A percentile compares a stretch with the other conserved stretches of the same genome.
These are phyloP conservation scores for Antitype chi DNA, from an alignment of 2,888 invertebrate genomes.

Conservation along the genomic window DNA sequence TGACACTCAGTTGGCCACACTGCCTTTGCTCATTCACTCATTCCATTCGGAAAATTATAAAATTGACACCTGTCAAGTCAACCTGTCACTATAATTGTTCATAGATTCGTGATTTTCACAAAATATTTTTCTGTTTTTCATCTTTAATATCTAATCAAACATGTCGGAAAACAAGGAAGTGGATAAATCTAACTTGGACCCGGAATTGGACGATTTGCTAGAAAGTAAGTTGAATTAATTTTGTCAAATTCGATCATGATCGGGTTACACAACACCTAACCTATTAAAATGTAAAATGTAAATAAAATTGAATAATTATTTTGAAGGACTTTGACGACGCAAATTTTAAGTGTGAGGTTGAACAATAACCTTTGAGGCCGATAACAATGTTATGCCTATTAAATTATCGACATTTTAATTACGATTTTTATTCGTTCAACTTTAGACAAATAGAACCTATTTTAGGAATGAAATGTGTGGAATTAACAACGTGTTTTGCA, in stretches of 20 bases:
- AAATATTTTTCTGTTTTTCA: slow-evolving; percentile 61
- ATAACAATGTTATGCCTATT: background rate
- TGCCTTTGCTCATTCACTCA: slow-evolving; percentile 25
- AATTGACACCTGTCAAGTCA: slow-evolving; percentile 33
- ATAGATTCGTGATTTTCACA: slow-evolving; percentile 48
- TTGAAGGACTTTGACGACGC: slow-evolving; percentile 36
- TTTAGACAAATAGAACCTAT: background rate
- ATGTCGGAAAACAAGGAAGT: slow-evolving; percentile 87
- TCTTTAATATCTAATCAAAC: slow-evolving; percentile 59
- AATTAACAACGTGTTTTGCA: background rate
- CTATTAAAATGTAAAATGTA: slow-evolving; percentile 58
- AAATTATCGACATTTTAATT: background rate
- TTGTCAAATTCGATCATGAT: slow-evolving; percentile 54
- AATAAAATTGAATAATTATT: slow-evolving; percentile 57
- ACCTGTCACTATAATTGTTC: slow-evolving; percentile 54
- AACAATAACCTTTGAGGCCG: background rate
- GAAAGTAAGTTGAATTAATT: slow-evolving; percentile 92
- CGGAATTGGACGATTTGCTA: slow-evolving; percentile 93
- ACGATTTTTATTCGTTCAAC: background rate
- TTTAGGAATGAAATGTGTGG: background rate
- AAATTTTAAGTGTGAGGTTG: slow-evolving; percentile 4
- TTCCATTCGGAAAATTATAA: slow-evolving; percentile 14
- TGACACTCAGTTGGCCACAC: too few species aligned
- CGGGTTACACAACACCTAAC: slow-evolving; percentile 81
- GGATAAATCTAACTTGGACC: slow-evolving; percentile 87